These are phyloP conservation scores for Gobio occitaniae DNA, from an alignment of 2,797 vertebrate genomes.

Conservation along the genomic window DNA sequence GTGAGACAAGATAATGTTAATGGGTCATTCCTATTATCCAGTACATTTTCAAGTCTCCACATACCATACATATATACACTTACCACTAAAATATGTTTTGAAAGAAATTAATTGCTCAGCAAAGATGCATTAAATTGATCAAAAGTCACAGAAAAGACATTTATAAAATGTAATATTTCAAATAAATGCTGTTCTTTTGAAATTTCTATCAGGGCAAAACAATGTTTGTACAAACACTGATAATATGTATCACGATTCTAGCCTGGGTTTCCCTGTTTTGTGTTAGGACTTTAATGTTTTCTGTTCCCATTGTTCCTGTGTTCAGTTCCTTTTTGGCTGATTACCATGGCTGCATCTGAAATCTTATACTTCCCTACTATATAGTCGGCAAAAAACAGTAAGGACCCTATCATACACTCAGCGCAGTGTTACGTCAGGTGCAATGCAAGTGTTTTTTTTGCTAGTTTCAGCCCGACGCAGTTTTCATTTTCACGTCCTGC, in stretches of 20 bases:
- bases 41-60: not conserved
- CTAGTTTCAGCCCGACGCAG: no score
- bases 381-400: no score
- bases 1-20: conserved; percentile 47
- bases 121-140: not conserved
- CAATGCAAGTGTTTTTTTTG: no score
- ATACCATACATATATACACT: not conserved
- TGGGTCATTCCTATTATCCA: conserved; percentile 5
- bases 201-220: not conserved
- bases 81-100: not conserved
- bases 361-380: no score
- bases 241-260: not conserved
- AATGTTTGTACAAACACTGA: not conserved
- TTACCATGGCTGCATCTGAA: no score
- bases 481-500: no score
- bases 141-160: not conserved
- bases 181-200: not conserved
- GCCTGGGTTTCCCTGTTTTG: no score
- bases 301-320: no score
- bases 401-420: no score
- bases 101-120: not conserved
- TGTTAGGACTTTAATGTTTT: no score
- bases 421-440: no score
- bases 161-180: not conserved
- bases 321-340: no score